Percentiles rank a stretch among this genome's conserved stretches.
These are phyloP conservation scores for Sigmodon hispidus DNA, from an alignment of 2,113 vertebrate species.

Conservation along the genomic window DNA sequence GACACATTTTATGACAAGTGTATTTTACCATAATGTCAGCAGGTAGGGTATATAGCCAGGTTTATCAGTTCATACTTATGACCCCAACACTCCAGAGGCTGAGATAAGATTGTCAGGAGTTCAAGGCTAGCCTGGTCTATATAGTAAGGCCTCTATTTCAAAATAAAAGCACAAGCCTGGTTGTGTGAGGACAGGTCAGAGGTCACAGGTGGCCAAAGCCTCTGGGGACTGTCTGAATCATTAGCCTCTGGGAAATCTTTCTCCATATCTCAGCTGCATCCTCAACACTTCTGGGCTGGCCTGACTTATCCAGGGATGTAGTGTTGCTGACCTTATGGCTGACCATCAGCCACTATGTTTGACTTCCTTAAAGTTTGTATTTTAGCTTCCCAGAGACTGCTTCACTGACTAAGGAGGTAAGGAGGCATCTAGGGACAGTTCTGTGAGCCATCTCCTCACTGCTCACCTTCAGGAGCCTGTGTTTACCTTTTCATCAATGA, in stretches of 20 bases:
- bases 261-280: neutral
- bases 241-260: neutral
- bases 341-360: neutral
- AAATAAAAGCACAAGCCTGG: neutral
- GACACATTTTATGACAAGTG: neutral
- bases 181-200: neutral
- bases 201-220: neutral
- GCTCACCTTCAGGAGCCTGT: neutral
- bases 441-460: neutral
- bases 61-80: neutral
- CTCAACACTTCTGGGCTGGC: neutral
- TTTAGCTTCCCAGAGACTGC: neutral
- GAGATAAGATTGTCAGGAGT: neutral
- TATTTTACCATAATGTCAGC: neutral
- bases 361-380: neutral
- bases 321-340: neutral
- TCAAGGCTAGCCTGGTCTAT: neutral
- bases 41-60: neutral
- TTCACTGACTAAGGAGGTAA: conserved; percentile 7
- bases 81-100: neutral
- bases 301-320: neutral
- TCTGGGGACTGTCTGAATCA: neutral
- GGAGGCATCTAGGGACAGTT: neutral
- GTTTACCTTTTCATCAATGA: neutral
- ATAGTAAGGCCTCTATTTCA: neutral